Base-by-base conservation (phyloP, 2,113 vertebrate genomes). In the Atractosteus spatula region DNA sequence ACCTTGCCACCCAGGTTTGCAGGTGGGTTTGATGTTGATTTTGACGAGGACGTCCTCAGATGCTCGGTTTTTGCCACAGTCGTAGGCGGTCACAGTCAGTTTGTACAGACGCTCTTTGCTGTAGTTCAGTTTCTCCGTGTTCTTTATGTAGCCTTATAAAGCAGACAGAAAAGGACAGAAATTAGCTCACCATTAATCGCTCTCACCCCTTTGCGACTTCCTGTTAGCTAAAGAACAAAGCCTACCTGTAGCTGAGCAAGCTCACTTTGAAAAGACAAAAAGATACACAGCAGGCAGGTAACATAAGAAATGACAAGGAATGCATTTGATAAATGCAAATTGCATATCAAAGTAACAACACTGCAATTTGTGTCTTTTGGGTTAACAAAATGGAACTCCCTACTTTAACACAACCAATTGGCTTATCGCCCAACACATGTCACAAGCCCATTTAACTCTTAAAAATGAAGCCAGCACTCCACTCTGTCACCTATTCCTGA, bases 1-100 rank as follows among this genome's bases (percentile, higher is more conserved):
- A 99, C 97, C 97, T 93, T 97, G 96, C 97, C 97, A 99, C 82
- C 95, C 96, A 1, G 97, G 94, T 83, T 91, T 95, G 88, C 97
- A 99, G 3, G 95, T 93, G 71, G 97, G 96, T 82, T 96, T 97
- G 74, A 99, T 79, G 81, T 88, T 97, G 84, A 99, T 94, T 91
- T 97, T 99, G 73, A 99, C 96, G 66, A 98, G 73, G 11, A 95
- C 95, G 4, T 99, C 97, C 73, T 99, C 96, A 0, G 93, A 85
- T 13, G 97, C 96, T 0, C 97, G 87, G 77, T 95, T 98, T 92
- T 98, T 99, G 69, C 97, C 97, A 11, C 97, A 99, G 87, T 99
- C 97, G 41, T 96, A 98, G 3, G 97, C 97, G 0, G 97, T 98
- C 79, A 99, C 94, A 0, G 94, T 97, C 83, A 99, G 90, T 82